Evolutionary conservation across 2,113 vertebrate genomes (phyloP).

Genomic region (Motacilla tschutschensis): DNA sequence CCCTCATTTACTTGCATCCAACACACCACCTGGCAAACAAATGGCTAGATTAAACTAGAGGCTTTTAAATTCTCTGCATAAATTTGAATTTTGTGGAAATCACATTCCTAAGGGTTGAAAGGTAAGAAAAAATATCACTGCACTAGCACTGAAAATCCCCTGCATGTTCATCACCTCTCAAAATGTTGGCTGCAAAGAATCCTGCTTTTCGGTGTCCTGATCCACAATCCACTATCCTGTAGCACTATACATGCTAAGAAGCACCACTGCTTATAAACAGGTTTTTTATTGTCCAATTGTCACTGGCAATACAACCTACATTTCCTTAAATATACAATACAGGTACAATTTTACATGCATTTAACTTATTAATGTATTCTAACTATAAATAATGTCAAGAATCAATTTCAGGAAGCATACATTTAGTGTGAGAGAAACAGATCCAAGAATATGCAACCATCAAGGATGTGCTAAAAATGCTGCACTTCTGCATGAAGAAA

Average conservation of each 20-base stretch:
- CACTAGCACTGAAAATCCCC: background rate
- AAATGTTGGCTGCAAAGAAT: background rate
- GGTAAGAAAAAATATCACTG: background rate
- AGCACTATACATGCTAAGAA: background rate
- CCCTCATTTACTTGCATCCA: background rate
- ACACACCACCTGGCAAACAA: background rate
- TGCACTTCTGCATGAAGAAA: background rate
- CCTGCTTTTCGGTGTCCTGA: background rate
- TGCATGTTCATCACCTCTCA: background rate
- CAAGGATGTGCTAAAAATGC: background rate
- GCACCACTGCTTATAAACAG: background rate
- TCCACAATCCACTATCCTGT: background rate
- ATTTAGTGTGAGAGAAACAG: background rate
- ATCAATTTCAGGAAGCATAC: background rate
- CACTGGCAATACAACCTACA: background rate
- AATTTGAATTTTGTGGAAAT: background rate
- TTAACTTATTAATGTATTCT: background rate
- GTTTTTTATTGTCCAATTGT: background rate
- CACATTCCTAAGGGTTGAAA: background rate
- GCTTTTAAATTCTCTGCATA: background rate
- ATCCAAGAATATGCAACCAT: background rate
- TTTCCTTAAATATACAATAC: background rate
- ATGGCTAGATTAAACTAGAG: background rate
- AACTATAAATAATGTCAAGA: background rate
- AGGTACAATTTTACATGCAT: background rate